Evolutionary conservation across 2,113 vertebrate genomes (phyloP), one percentile per base, ranked within the genome.

Genomic region (Sceloporus undulatus): DNA sequence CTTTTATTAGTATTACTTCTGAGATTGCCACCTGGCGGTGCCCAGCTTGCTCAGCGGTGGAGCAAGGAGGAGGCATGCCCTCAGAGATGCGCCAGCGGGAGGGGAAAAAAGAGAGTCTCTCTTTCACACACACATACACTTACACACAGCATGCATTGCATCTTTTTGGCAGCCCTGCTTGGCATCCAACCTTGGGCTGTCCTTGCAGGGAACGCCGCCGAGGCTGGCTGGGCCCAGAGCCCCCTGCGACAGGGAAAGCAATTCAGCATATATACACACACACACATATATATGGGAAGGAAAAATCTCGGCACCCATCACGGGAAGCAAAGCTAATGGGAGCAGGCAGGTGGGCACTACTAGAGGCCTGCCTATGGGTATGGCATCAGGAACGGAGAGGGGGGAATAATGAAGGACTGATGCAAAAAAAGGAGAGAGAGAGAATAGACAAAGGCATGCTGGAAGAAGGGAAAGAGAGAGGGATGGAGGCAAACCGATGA

Each of bases 171-270:
- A 59, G 71, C 6, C 2, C 3, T n/a, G 59, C 62, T 74, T 2
- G 21, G 42, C 73, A 7, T 8, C 6, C 13, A 48, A 86, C 84
- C 88, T 86, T 89, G 88, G 79, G 59, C 48, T 89, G 88, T 25
- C 88, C 88, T 89, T 89, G 88, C 88, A 77, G 88, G 62, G 42
- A 54, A 27, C 40, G 42, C 66, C 40, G 42, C 66, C 76, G 19
- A 54, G 71, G 14, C 56, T 54, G n/a, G 38, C 82, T 79, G 77
- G 87, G 75, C 87, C 82, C 1, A 4, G 56, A 68, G 78, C 59
- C 75, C 70, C 42, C 84, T 75, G 48, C 34, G 81, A 70, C 81
- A 68, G 78, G 16, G 48, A 73, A 54, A 52, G 65, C 78, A n/a
- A 74, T 54, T 80, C 68, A 65, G 82, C 65, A 9, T 48, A 48